phyloP scores from a whole-genome alignment of 2,113 vertebrate genomes.

The Ranitomeya variabilis region DNA sequence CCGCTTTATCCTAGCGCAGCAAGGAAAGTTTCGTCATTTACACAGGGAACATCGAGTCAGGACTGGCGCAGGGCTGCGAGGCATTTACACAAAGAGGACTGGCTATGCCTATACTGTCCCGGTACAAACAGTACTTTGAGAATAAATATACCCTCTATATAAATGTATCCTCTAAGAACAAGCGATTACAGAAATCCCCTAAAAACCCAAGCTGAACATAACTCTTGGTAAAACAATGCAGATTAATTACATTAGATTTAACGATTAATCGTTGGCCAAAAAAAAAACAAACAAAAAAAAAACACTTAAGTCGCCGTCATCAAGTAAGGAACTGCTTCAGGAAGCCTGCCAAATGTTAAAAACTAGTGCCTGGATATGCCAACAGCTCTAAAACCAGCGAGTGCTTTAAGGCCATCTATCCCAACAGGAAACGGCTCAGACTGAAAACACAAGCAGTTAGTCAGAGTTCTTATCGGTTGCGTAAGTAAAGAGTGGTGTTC shows the following conservation, averaged over 20 bases:
- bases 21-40: conserved; percentile 9
- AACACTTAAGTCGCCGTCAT: not conserved
- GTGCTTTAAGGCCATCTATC: conserved; percentile 20
- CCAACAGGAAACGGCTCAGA: conserved; percentile 51
- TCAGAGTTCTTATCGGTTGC: conserved; percentile 44
- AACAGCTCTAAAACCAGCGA: conserved; percentile 23
- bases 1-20: not conserved
- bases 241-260: not conserved
- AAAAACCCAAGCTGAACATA: not conserved
- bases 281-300: not conserved
- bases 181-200: not conserved
- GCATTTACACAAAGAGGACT: not conserved
- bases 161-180: not conserved
- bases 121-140: not conserved
- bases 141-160: too few species aligned
- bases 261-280: not conserved
- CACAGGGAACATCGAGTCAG: not conserved
- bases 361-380: not conserved
- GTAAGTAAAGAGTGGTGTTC: conserved; percentile 5
- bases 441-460: conserved; percentile 39
- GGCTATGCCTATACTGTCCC: not conserved
- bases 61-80: not conserved
- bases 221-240: too few species aligned
- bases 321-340: not conserved
- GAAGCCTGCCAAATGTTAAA: conserved; percentile 8